Base-by-base conservation (phyloP, 2,797 vertebrate species). In the Eurystomus glaucurus region DNA sequence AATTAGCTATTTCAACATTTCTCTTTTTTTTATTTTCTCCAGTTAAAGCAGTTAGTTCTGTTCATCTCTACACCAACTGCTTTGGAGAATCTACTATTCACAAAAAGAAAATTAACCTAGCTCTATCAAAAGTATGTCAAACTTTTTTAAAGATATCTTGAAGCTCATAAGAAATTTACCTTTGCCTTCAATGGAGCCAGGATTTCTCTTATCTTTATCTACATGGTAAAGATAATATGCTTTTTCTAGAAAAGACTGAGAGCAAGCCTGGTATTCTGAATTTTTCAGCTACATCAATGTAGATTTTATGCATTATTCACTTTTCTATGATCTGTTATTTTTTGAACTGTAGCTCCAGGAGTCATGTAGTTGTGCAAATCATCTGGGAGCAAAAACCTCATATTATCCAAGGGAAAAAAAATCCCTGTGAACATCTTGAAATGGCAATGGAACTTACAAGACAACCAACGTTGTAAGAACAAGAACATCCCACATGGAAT, bases 251-350 rank as follows among this genome's bases (percentile, higher is more conserved):
- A 88, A 69, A 28, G 14, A 64, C n/a, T 74, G 28, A 52, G 39
- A 62, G 28, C 9, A 93, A 92, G 79, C 11, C 28, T 31, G 11
- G 1, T 74, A 68, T 45, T 83, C 64, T 71, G 55, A 89, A 76
- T 91, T 92, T 92, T 74, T 72, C 76, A 81, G 35, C 19, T 69
- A 69, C 51, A 28, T 5, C 6, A 9, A 66, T 57, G 55, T 0
- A 85, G 72, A 92, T 88, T 87, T 87, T 85, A 76, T 85, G 74
- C 33, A 75, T 62, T 76, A 82, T 25, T 14, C n/a, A 72, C 66
- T 85, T 70, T 46, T 60, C 43, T 85, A 15, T 64, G 21, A 60
- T 60, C 55, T 60, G 43, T 41, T 79, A 52, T 48, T 68, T 82
- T 92, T 80, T 61, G 28, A 93, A 80, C 48, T 33, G 21, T 16